Conservation (phyloP, 2,888 invertebrate species). For the Pantelozetes paolii region DNA sequence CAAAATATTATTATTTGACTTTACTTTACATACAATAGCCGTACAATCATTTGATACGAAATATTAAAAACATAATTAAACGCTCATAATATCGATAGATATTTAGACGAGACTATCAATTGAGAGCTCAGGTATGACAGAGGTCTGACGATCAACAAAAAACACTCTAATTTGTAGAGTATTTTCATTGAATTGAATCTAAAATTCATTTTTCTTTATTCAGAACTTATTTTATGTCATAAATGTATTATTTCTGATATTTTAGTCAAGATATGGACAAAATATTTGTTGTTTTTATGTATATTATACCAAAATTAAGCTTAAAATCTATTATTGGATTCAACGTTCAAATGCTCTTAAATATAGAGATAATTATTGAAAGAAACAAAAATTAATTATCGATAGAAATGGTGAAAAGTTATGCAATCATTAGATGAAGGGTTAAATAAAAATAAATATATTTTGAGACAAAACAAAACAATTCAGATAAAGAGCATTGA, state of each 20-base stretch:
- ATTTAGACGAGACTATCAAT: background rate
- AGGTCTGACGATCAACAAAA: constrained; percentile 21
- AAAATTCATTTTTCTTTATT: background rate
- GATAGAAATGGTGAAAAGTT: constrained; percentile 3
- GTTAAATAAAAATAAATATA: constrained; percentile 6
- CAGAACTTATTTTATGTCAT: background rate
- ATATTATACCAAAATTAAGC: constrained; percentile 11
- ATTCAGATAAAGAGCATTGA: constrained; percentile 20
- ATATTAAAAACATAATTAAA: background rate
- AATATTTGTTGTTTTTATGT: too few relatives aligned
- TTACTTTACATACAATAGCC: background rate
- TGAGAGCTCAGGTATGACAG: constrained; percentile 13
- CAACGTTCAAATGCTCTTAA: constrained; percentile 9
- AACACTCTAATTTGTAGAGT: constrained; percentile 7
- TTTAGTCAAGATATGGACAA: background rate
- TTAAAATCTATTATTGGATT: background rate
- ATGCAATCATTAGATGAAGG: constrained; percentile 25
- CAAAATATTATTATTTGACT: background rate
- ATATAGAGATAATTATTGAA: constrained; percentile 12
- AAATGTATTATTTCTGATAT: constrained; percentile 16
- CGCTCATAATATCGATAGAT: constrained; percentile 5
- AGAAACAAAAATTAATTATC: constrained; percentile 2
- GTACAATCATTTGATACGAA: constrained; percentile 13
- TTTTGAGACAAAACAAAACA: constrained; percentile 10
- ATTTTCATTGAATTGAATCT: background rate